Percentiles rank a stretch among this genome's conserved stretches.
Conservation (phyloP, 2,113 vertebrate species). For the Actenoides lindsayi region DNA sequence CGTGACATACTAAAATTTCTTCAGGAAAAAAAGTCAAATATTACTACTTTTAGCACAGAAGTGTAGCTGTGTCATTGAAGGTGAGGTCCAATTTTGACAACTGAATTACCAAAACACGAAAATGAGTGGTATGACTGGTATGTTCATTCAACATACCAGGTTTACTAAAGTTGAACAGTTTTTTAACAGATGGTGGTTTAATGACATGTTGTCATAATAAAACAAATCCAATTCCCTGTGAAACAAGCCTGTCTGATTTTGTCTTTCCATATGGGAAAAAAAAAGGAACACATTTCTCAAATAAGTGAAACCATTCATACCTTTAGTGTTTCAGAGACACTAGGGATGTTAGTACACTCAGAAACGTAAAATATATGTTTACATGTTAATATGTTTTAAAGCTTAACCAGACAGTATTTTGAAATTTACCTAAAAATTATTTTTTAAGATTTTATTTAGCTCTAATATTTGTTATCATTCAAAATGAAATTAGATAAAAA, state of each 20-base stretch:
- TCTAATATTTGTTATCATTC: not conserved
- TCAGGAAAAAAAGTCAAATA: not conserved
- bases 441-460: not conserved
- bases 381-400: not conserved
- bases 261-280: not conserved
- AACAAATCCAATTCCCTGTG: not conserved
- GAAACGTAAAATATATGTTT: not conserved
- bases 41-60: not conserved
- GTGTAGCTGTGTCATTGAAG: not conserved
- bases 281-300: not conserved
- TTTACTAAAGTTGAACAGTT: not conserved
- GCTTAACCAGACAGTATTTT: not conserved
- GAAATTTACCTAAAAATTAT: not conserved
- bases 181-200: slow-evolving; percentile 16
- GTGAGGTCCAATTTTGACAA: not conserved
- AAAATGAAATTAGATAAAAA: not conserved
- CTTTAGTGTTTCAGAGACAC: not conserved
- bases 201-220: slow-evolving; percentile 21
- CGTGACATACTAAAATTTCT: not conserved
- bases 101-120: not conserved
- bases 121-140: not conserved
- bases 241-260: not conserved
- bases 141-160: rapidly evolving
- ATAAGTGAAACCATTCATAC: not conserved
- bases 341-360: not conserved